Evolutionary conservation across 2,888 invertebrate species (phyloP), one percentile per base, ranked within the genome.

Genomic region (Leptinotarsa peninsularis): DNA sequence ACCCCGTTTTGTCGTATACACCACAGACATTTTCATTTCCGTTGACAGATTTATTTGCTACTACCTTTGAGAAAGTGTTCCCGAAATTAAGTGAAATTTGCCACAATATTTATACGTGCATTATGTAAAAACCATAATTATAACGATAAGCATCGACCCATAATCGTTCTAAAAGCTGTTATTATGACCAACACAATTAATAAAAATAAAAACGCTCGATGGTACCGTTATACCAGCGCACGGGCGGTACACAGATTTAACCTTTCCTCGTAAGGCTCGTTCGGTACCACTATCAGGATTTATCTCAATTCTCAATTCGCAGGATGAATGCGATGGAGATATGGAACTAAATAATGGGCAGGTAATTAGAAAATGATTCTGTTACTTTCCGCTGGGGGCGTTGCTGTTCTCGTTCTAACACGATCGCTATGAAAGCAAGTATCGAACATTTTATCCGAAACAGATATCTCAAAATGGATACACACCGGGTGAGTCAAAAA

Each of bases 51-150:
- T 68, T 33, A 68, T 68, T 52, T n/a, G 68, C 68, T 54, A 68
- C 69, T 52, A 69, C 56, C 14, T 56, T 58, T 56, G 76, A 68
- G 78, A 78, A 76, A 78, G 78, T 78, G 75, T 76, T 71, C 73
- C 70, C 73, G 69, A 74, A 73, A 67, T 76, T 60, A 63, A 73
- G 79, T 76, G 79, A 79, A 79, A 79, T 69, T 56, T 27, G 69
- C 69, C 33, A 76, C 66, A 78, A 78, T 77, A 79, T 79, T 81
- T 78, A 80, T 78, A 76, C 70, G 76, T 43, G 66, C 66, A 81
- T 81, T 82, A 82, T 78, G 76, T 81, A 81, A 82, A 81, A 81
- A 79, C 79, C 79, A 74, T 81, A 78, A 81, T 82, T 81, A 81
- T 81, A 81, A 78, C 81, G 81, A 81, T 81, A 81, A 82, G 72